Evolutionary conservation across 2,888 invertebrate species (phyloP), one percentile per base, ranked within the genome.

Genomic region (Dasypolia templi): DNA sequence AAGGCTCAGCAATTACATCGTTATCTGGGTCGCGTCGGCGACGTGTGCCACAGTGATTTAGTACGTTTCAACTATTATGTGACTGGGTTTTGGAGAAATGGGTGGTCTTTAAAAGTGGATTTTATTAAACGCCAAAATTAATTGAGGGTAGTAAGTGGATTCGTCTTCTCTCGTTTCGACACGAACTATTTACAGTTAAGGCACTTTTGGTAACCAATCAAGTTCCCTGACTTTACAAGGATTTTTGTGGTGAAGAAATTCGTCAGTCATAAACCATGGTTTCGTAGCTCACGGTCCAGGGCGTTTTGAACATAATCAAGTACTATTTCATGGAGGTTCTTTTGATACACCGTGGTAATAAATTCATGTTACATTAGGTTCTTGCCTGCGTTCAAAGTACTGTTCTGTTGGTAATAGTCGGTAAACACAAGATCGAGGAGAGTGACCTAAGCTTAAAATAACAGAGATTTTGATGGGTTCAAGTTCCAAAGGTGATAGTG

Each of bases 1-100:
- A 89, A 88, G 89, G 89, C 75, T 84, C 66, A 59, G 85, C 84
- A 87, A 86, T 87, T 87, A 87, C 77, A 78, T 78, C 83, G 84
- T 83, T 83, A 87, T 87, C 84, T 87, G 81, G 87, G 86, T 87
- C 87, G 81, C 79, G 74, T 62, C 44, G 82, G 51, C 53, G 79
- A 84, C 86, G 75, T 77, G 73, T 78, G 77, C 80, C 72, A 65
- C 71, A 51, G 74, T 77, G 80, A 84, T 80, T 85, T 78, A 84
- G 46, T 79, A 56, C 59, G 42, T 70, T 81, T 73, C 32, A 56
- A 59, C 69, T 69, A 71, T 71, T 66, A 74, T 63, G 51, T 62
- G 61, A 69, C 62, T 79, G 66, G 7, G 51, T 65, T 81, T 71
- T 82, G 82, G 77, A 59, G 66, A 72, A 81, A 72, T 75, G 35